Percentiles rank a stretch among this genome's conserved stretches.
phyloP scores from a whole-genome alignment of 2,888 invertebrate genomes.

The Leucophenga maculata region DNA sequence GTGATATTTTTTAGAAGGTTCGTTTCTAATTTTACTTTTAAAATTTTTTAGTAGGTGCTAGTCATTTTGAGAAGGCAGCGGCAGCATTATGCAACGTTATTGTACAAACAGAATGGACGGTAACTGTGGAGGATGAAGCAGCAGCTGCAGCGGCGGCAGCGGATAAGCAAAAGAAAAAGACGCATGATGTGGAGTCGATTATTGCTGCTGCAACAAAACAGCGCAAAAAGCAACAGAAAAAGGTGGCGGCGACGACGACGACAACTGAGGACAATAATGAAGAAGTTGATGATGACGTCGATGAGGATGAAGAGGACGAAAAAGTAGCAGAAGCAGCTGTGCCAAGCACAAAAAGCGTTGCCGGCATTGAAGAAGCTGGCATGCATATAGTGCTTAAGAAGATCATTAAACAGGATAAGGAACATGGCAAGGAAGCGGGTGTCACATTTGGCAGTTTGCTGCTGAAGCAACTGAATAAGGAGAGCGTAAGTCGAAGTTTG shows the following conservation, averaged over 20 bases:
- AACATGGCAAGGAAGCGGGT: constrained; percentile 65
- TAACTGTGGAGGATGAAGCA: constrained; percentile 61
- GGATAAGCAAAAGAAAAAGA: constrained; percentile 41
- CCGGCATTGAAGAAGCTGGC: constrained; percentile 82
- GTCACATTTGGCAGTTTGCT: constrained; percentile 77
- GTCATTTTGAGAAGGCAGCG: constrained; percentile 72
- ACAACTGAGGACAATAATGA: neutral
- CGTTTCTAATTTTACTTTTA: neutral
- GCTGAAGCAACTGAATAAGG: constrained; percentile 73
- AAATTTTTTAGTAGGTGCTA: constrained; percentile 61
- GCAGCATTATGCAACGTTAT: constrained; percentile 73
- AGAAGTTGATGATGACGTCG: constrained; percentile 8
- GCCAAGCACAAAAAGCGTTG: constrained; percentile 48
- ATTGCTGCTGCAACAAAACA: constrained; percentile 57
- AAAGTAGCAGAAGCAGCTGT: neutral
- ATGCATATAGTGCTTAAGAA: constrained; percentile 85
- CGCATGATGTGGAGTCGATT: constrained; percentile 57
- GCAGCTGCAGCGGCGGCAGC: neutral
- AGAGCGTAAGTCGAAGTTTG: constrained; percentile 73
- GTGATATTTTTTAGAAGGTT: constrained; percentile 20
- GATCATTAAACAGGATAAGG: constrained; percentile 78
- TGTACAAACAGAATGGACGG: constrained; percentile 74
- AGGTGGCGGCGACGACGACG: too few relatives aligned
- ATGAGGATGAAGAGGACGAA: constrained; percentile 29
- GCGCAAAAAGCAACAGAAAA: constrained; percentile 53